Conservation (phyloP, 2,888 invertebrate genomes). For the Aphidoletes aphidimyza region DNA sequence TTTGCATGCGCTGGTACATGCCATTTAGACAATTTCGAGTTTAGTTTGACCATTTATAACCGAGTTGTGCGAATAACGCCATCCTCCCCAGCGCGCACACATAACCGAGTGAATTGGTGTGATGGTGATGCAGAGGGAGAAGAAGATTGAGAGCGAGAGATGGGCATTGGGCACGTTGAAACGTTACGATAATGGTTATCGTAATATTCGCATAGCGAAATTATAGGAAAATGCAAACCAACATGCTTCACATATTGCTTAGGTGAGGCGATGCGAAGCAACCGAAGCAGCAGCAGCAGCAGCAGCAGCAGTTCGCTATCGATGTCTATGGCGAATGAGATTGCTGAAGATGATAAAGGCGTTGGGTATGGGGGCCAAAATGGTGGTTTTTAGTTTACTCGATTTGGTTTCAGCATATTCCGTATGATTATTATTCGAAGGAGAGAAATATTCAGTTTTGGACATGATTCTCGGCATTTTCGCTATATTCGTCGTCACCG, state of each 20-base stretch:
- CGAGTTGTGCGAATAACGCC: background rate
- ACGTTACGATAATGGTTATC: slow-evolving; percentile 48
- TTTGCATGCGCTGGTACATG: slow-evolving; percentile 10
- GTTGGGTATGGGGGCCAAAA: background rate
- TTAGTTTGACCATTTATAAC: slow-evolving; percentile 54
- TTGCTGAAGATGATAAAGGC: slow-evolving; percentile 35
- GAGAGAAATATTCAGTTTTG: slow-evolving; percentile 54
- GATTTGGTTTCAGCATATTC: slow-evolving; percentile 52
- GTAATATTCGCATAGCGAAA: slow-evolving; percentile 53
- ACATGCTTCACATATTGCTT: slow-evolving; percentile 49
- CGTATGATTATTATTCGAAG: slow-evolving; percentile 44
- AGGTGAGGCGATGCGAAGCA: slow-evolving; percentile 2
- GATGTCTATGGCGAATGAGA: slow-evolving; percentile 8
- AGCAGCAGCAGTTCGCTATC: background rate
- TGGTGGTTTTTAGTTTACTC: slow-evolving; percentile 54
- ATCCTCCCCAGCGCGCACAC: background rate
- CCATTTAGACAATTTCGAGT: slow-evolving; percentile 35
- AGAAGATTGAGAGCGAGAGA: too few species aligned
- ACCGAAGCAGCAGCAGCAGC: background rate
- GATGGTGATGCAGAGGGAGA: too few species aligned
- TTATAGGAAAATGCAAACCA: slow-evolving; percentile 52
- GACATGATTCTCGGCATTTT: slow-evolving; percentile 52
- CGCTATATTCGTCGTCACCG: slow-evolving; percentile 52
- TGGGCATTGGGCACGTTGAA: slow-evolving; percentile 46
- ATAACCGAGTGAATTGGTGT: background rate